Base-by-base conservation (phyloP, 2,888 invertebrate genomes). In the Antheraea assamensis region DNA sequence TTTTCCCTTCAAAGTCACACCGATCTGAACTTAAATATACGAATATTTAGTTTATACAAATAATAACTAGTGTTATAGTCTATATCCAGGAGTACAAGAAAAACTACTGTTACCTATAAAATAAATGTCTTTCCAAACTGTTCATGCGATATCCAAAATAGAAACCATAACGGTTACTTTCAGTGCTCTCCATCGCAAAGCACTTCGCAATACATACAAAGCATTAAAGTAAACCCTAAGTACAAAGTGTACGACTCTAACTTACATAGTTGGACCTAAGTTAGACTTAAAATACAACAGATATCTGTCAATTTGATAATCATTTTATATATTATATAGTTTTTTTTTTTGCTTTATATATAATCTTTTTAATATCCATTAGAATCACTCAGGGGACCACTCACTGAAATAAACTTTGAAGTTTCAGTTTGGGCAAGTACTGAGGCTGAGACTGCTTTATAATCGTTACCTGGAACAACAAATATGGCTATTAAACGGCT, bases 321-420 rank as follows among this genome's bases (percentile, higher is more conserved):
- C 58, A 27, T 27, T n/a, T 15, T 64, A 72, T 35, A 58, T 70
- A 72, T 70, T 61, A 70, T 27, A n/a, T 4, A 66, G 15, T 68
- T 15, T 70, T 52, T 70, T 68, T 30, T 66, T 4, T 15, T 21
- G 3, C 8, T 66, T 30, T 66, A 31, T 58, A 58, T 52, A 64
- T 66, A 68, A 68, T 68, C 35, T 68, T 66, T 31, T 31, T 66
- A 68, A 35, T 35, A 68, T 68, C 68, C 68, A 35, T 35, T 35
- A 35, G 68, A 68, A 68, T 35, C 68, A 68, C 68, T 42, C 42
- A 7, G 42, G 13, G 42, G 42, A 42, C 42, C 42, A 42, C 42
- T 68, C 90, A 94, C 87, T 93, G 91, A 84, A 94, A 94, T 83
- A 94, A 85, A 87, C 91, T 92, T 82, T 92, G 90, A 80, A 94